These are phyloP conservation scores for Planococcus citri DNA, from an alignment of 1,140 invertebrate species.

Conservation along the genomic window DNA sequence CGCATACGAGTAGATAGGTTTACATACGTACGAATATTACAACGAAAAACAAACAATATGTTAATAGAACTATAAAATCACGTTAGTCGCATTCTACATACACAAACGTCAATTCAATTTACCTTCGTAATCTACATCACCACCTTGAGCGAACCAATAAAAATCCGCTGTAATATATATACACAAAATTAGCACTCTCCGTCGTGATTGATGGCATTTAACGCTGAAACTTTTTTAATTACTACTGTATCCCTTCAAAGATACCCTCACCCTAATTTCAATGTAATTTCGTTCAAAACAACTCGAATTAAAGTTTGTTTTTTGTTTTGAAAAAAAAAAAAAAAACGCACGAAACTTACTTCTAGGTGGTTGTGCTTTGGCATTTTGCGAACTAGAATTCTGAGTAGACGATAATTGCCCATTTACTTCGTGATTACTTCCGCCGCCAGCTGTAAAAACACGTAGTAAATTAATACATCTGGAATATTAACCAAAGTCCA, in stretches of 20 bases:
- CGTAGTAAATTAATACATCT: too few relatives aligned
- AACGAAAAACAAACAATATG: too few relatives aligned
- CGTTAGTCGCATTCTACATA: too few relatives aligned
- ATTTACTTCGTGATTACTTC: slow-evolving; percentile 9
- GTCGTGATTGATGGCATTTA: too few relatives aligned
- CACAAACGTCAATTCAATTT: neutral
- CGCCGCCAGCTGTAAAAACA: neutral
- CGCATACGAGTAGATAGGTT: too few relatives aligned
- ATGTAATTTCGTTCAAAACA: neutral
- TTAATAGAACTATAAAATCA: too few relatives aligned
- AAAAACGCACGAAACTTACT: neutral
- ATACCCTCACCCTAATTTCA: too few relatives aligned
- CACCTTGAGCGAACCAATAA: slow-evolving; percentile 14
- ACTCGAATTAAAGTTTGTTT: too few relatives aligned
- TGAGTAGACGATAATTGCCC: neutral
- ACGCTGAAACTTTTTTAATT: neutral
- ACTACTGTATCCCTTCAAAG: neutral
- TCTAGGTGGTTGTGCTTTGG: neutral
- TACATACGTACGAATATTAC: too few relatives aligned
- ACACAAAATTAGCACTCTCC: neutral
- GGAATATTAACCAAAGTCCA: too few relatives aligned
- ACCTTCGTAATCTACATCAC: slow-evolving; percentile 1
- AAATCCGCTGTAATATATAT: slow-evolving; percentile 13
- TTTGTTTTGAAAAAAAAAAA: too few relatives aligned
- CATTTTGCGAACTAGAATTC: slow-evolving; percentile 12